phyloP scores from a whole-genome alignment of 2,113 vertebrate genomes.

The Vireo altiloquus region DNA sequence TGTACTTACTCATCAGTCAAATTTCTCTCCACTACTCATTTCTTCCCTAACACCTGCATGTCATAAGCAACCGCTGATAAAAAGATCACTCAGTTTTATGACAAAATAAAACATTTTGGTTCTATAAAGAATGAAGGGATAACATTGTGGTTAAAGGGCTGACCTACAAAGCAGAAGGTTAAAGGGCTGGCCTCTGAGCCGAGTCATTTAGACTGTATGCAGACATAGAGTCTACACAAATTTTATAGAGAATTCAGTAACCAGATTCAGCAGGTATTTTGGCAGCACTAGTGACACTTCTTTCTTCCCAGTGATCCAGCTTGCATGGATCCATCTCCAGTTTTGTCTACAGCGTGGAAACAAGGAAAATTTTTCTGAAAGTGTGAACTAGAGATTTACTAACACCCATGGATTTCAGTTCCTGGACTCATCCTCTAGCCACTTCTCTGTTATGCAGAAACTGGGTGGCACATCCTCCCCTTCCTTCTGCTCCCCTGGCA shows the following conservation, averaged over 20 bases:
- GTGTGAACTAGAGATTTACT: neutral
- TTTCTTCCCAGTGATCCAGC: neutral
- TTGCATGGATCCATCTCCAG: neutral
- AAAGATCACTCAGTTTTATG: neutral
- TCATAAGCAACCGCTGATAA: neutral
- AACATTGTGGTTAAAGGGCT: neutral
- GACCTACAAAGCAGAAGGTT: neutral
- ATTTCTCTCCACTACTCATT: constrained; percentile 28
- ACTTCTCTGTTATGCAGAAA: neutral
- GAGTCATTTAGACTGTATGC: neutral
- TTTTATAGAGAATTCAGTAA: neutral
- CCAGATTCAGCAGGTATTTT: neutral
- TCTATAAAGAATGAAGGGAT: neutral
- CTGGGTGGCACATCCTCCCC: neutral
- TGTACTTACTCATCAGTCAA: constrained; percentile 28
- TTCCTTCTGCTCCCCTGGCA: constrained; percentile 3
- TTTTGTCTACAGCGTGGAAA: constrained; percentile 3
- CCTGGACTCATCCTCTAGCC: neutral
- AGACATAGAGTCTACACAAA: neutral
- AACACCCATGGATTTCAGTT: neutral
- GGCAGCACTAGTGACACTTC: neutral
- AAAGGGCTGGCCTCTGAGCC: neutral
- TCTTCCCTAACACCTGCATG: constrained; percentile 30
- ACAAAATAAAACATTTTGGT: neutral
- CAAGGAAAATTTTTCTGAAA: neutral